Evolutionary conservation across 2,888 invertebrate genomes (phyloP), one percentile per base, ranked within the genome.

Genomic region (Eilema sororculum): DNA sequence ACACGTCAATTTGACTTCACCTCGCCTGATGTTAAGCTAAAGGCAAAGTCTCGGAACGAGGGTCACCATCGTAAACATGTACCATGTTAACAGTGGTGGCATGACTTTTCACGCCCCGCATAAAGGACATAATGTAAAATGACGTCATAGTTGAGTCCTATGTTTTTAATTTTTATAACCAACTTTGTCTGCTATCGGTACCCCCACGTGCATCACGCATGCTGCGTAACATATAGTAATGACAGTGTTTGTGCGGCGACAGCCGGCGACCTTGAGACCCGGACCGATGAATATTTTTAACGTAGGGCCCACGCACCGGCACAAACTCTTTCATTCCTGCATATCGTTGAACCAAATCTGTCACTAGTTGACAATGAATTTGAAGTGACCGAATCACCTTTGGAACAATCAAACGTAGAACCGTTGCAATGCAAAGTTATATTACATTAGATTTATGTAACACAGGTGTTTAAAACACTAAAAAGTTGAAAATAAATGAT

Each of bases 201-300:
- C 89, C 65, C 67, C 78, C 92, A 91, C 91, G 90, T 89, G 90
- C 89, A 89, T 76, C 88, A 87, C 89, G 91, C 93, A 91, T 91
- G 92, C 87, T 84, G 87, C 86, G 88, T 87, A 87, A 85, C 87
- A 82, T 79, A 83, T 81, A 86, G 87, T 87, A 89, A 87, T 84
- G 89, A 84, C 86, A 84, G 87, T 78, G 86, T 87, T 83, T 84
- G 85, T 81, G 76, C 74, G 82, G 75, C 84, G 81, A 79, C 84
- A 77, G 79, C 75, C 80, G 78, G 71, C 81, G 89, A 85, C 91
- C 91, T 90, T 90, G 91, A 78, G 57, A 69, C 68, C 78, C 79
- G 69, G 78, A 78, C 78, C 76, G 75, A 77, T 82, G 80, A 84
- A 85, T 86, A 87, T 84, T 86, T 87, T 84, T 83, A 84, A 81